These are phyloP conservation scores for Pogonophryne albipinna DNA, from an alignment of 2,797 vertebrate species.

Conservation along the genomic window DNA sequence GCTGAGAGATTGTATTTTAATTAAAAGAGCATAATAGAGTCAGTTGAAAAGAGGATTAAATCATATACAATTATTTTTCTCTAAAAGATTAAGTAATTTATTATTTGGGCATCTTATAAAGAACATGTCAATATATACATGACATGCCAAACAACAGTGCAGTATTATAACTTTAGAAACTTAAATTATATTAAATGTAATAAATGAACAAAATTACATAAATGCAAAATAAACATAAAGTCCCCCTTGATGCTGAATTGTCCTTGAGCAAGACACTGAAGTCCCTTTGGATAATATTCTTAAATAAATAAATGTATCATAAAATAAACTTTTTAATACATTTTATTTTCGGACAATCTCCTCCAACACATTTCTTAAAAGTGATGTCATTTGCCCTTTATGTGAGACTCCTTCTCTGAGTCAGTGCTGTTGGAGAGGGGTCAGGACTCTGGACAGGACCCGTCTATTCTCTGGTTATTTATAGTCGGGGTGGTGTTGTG, in stretches of 20 bases:
- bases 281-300: background rate
- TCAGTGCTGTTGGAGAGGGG: background rate
- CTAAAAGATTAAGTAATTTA: background rate
- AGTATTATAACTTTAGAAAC: background rate
- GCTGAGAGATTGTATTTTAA: background rate
- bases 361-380: background rate
- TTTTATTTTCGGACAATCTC: background rate
- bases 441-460: background rate
- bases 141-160: background rate
- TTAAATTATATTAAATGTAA: background rate
- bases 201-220: too few species aligned
- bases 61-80: background rate
- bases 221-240: background rate
- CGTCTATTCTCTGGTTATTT: constrained; percentile 62
- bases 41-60: background rate
- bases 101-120: background rate
- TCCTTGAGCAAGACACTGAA: background rate
- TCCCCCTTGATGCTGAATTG: background rate
- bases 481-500: constrained; percentile 37
- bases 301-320: too few species aligned
- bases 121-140: background rate
- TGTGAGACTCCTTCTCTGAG: background rate
- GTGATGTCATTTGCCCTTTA: background rate
- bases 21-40: background rate
- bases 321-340: too few species aligned